Percentiles rank a stretch among this genome's conserved stretches.
These are phyloP conservation scores for Paradoxurus hermaphroditus DNA, from an alignment of 2,113 vertebrate genomes.

Conservation along the genomic window DNA sequence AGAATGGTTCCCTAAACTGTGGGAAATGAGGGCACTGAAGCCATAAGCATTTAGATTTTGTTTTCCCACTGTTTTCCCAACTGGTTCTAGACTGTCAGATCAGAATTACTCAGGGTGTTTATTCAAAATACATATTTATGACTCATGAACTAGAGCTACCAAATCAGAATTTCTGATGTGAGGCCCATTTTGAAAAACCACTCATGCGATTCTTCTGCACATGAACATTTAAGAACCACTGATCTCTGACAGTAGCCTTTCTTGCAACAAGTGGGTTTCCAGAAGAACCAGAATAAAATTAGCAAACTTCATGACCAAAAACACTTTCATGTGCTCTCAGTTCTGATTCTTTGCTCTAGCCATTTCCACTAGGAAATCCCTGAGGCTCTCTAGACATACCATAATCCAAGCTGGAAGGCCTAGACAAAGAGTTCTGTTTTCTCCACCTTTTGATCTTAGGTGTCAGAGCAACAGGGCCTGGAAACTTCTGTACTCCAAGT, in stretches of 20 bases:
- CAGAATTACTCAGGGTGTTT: background rate
- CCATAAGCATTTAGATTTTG: background rate
- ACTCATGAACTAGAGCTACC: background rate
- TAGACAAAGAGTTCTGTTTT: background rate
- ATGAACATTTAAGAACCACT: background rate
- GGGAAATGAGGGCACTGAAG: background rate
- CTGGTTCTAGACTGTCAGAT: background rate
- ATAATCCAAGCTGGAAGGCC: background rate
- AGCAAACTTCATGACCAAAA: background rate
- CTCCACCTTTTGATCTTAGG: background rate
- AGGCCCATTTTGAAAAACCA: background rate
- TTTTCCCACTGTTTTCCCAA: background rate
- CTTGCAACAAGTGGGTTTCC: background rate
- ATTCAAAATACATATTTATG: background rate
- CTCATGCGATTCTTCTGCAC: background rate
- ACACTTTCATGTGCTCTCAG: background rate
- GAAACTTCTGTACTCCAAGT: background rate
- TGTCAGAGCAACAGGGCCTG: background rate
- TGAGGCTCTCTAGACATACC: background rate
- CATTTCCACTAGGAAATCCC: background rate
- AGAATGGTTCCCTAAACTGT: background rate
- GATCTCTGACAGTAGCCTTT: background rate
- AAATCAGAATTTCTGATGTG: background rate
- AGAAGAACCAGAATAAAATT: constrained; percentile 7
- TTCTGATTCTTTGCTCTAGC: background rate